Evolutionary conservation across 1,140 invertebrate genomes (phyloP), one percentile per base, ranked within the genome.

Genomic region (Aphaenogaster rudis): DNA sequence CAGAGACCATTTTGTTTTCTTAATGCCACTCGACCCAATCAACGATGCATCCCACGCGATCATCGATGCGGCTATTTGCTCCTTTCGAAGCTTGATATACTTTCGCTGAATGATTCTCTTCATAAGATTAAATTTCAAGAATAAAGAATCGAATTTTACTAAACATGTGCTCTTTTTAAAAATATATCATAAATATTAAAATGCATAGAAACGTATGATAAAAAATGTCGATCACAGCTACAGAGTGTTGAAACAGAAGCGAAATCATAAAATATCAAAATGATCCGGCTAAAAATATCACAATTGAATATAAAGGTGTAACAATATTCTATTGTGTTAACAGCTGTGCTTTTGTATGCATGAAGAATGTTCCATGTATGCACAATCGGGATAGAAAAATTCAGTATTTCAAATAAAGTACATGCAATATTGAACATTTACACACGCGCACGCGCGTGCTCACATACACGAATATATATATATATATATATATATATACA

Each of bases 1-100:
- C 85, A 82, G 89, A 90, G 91, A 90, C 90, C 92, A 94, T 94
- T 94, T 94, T 91, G 92, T 87, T 92, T 92, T 88, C 86, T 91
- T 91, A 79, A 88, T 88, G 80, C 71, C 57, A 89, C 66, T 88
- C 66, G 33, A 36, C n/a, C 39, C 57, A 21, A 86, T 61, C 45
- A 9, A 42, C 21, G 8, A 82, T 13, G 15, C n/a, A 78, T 80
- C 61, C 76, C 61, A 79, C 21, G 33, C 48, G 59, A 86, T 79
- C 78, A 36, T 42, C 21, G 28, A 21, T 45, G 33, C 17, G 15
- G 36, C 33, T 36, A 52, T 72, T 82, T 84, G 77, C 28, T 71
- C 15, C 61, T 39, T 69, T 80, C 54, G 52, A 15, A 80, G 54
- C 17, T 57, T 48, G 17, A 6, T 84, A 42, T n/a, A 59, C 8